phyloP scores from a whole-genome alignment of 2,888 invertebrate genomes.

The Tromatobia lineatoria region DNA sequence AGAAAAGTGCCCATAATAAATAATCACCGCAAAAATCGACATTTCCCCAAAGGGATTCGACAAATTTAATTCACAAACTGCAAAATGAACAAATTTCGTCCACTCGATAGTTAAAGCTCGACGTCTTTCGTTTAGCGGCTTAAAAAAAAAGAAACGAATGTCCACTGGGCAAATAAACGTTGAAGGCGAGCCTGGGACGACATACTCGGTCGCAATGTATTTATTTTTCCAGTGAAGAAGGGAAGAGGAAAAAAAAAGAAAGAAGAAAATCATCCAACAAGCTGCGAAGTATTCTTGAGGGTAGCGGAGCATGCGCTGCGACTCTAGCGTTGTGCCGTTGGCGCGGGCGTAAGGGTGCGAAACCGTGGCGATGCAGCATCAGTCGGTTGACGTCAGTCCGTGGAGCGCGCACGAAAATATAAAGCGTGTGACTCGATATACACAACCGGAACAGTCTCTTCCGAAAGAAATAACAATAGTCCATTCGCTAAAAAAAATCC shows the following conservation, averaged over 20 bases:
- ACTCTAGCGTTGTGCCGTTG: slow-evolving; percentile 56
- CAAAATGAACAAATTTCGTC: not conserved
- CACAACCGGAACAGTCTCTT: slow-evolving; percentile 7
- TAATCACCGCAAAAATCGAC: no score
- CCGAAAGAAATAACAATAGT: not conserved
- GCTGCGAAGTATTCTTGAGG: slow-evolving; percentile 54
- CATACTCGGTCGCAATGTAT: slow-evolving; percentile 17
- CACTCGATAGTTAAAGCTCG: no score
- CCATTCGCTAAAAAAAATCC: no score
- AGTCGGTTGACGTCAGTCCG: slow-evolving; percentile 71
- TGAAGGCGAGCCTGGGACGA: slow-evolving; percentile 1
- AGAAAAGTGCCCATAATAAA: no score
- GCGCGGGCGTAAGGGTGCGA: slow-evolving; percentile 66
- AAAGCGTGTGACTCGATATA: not conserved
- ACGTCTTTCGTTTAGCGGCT: no score
- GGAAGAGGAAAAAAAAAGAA: not conserved
- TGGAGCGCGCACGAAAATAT: slow-evolving; percentile 52
- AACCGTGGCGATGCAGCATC: slow-evolving; percentile 69
- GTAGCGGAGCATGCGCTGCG: slow-evolving; percentile 71
- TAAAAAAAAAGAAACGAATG: slow-evolving; percentile 3
- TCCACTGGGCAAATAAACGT: slow-evolving; percentile 1
- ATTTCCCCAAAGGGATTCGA: no score
- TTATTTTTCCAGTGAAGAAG: slow-evolving; percentile 28
- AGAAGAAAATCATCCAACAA: slow-evolving; percentile 29
- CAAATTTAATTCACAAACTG: no score